phyloP scores from a whole-genome alignment of 2,113 vertebrate species.

The Neodontobutis hainanensis region DNA sequence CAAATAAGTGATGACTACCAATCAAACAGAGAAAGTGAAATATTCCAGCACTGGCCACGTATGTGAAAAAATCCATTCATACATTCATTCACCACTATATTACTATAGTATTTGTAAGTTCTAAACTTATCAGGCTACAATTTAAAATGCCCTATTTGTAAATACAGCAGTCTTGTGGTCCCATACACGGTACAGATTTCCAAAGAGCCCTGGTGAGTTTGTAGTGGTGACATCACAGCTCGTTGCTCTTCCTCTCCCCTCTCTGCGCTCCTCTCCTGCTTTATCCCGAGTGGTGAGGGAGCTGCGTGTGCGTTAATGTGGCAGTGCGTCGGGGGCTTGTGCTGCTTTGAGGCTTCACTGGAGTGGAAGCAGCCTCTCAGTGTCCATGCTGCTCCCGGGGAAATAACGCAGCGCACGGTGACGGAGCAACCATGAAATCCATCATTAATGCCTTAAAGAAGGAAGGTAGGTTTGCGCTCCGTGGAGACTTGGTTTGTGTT shows the following conservation, averaged over 20 bases:
- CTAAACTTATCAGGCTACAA: too few species aligned
- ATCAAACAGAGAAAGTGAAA: too few species aligned
- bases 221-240: not conserved
- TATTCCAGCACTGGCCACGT: too few species aligned
- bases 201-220: not conserved
- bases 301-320: not conserved
- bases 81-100: too few species aligned
- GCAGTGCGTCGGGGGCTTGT: constrained; percentile 25
- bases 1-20: too few species aligned
- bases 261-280: not conserved
- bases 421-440: constrained; percentile 89
- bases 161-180: too few species aligned
- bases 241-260: not conserved
- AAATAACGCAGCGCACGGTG: constrained; percentile 61
- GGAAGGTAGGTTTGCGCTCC: constrained; percentile 86
- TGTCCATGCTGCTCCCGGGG: constrained; percentile 58
- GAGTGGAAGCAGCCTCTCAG: constrained; percentile 66
- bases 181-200: too few species aligned
- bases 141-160: too few species aligned
- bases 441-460: constrained; percentile 97
- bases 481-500: not conserved
- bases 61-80: too few species aligned
- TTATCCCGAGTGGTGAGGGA: too few species aligned
- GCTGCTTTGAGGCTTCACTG: constrained; percentile 61
- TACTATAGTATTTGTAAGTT: too few species aligned